Base-by-base conservation (phyloP, 35 echinoderm and acorn worm genomes). In the Stichopus chloronotus region DNA sequence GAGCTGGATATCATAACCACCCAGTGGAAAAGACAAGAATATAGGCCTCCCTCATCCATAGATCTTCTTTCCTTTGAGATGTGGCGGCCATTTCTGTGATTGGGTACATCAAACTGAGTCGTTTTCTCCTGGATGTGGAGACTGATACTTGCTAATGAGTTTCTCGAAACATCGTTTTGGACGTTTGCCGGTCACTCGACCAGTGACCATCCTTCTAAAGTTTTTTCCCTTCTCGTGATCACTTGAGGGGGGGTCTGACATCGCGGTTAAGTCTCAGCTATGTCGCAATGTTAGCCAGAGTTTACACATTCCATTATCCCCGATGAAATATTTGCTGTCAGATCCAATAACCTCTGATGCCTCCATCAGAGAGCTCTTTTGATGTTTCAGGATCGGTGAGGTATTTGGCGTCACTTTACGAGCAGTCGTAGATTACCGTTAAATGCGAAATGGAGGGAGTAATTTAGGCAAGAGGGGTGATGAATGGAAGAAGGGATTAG, bases 391-490 rank as follows among this genome's bases (percentile, higher is more conserved):
- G 55, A 25, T 85, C 16, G 57, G 57, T 56, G 55, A 58, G 55
- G 82, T 85, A 55, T 85, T 85, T 85, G 55, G 55, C 82, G 19
- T 19, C 43, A 85, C 82, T 85, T 85, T 56, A 85, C 57, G 55
- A 85, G 82, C 82, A 85, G 57, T 85, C 58, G 82, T 85, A 85
- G 82, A 85, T 85, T 85, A 85, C 82, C 55, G 55, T 85, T 85
- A 85, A 85, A 85, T 25, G 82, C 57, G 82, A 25, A 85, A 85
- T 85, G 82, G 55, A 85, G 82, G 82, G 55, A 58, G 82, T 58
- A 85, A 85, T 85, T 85, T 85, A 25, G 82, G 82, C 56, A 85
- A 85, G 19, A 57, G 81, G 53, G 56, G 30, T 55, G 53, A 55
- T 55, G 81, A 55, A 55, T 55, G 81, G 19, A 84, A 58, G 57